Evolutionary conservation across 2,797 vertebrate genomes (phyloP).

Genomic region (Gallinago nigripennis): DNA sequence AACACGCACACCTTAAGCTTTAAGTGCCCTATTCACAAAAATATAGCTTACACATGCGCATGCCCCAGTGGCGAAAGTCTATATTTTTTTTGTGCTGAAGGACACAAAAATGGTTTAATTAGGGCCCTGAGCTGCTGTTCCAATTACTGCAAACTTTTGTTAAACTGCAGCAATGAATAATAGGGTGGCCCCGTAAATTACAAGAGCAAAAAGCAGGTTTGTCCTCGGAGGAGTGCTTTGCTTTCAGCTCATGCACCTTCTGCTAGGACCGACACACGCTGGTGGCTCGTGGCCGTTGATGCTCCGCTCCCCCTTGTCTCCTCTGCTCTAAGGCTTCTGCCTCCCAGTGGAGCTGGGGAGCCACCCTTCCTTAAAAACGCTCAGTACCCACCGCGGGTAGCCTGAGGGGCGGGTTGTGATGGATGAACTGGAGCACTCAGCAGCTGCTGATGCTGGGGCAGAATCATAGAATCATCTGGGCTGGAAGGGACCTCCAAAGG

Average conservation of each 20-base stretch:
- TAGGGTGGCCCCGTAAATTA: neutral
- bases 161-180: neutral
- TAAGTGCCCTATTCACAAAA: slow-evolving; percentile 37
- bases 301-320: fast-evolving
- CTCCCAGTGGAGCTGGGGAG: neutral
- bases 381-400: neutral
- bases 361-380: neutral
- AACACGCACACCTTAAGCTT: slow-evolving; percentile 31
- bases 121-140: slow-evolving; percentile 41
- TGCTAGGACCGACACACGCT: neutral
- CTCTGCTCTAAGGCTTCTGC: neutral
- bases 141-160: neutral
- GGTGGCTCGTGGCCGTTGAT: fast-evolving
- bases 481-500: too few species aligned
- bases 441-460: neutral
- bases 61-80: slow-evolving; percentile 10
- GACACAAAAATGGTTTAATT: slow-evolving; percentile 9
- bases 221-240: neutral
- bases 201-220: slow-evolving; percentile 41
- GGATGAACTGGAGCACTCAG: neutral
- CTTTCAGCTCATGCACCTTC: neutral
- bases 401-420: neutral
- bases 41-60: slow-evolving; percentile 26
- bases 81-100: slow-evolving; percentile 44
- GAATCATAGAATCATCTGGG: too few species aligned